Evolutionary conservation across 1,140 invertebrate genomes (phyloP), one percentile per base, ranked within the genome.

Genomic region (Eupeodes corollae): DNA sequence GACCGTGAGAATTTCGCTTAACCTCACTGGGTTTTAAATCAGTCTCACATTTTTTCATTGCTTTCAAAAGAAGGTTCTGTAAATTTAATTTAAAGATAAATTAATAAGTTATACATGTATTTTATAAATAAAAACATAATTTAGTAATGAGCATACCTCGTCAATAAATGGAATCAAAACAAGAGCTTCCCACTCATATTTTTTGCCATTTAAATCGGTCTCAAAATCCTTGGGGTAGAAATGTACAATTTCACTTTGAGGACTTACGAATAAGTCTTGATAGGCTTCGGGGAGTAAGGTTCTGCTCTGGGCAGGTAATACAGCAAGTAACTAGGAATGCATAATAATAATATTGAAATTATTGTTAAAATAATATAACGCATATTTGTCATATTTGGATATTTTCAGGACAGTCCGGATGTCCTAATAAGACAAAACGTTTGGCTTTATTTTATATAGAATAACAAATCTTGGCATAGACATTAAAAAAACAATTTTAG

Each of bases 101-200:
- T 31, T 26, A 3, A 26, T 5, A 26, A 26, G 21, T n/a, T 32
- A 45, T 50, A 39, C 30, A 52, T 43, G 40, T 30, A n/a, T n/a
- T n/a, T n/a, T n/a, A n/a, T n/a, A n/a, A n/a, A n/a, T 37, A 46
- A 44, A 34, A 19, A 13, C 6, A 15, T 46, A 14, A 48, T 26
- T 26, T 8, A 26, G 8, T 26, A 26, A 26, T n/a, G n/a, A 26
- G 8, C 32, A 39, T 61, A 85, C 84, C 75, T 97, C 91, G 53
- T 96, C 84, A 56, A 98, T 98, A 57, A 98, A 97, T 1, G 94
- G 94, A 59, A 98, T 93, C 1, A 98, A 73, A 8, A 98, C 91
- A 0, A 99, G 86, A 18, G 94, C 94, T 70, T 99, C 95, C 94
- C 94, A 99, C 49, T 96, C 91, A 57, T 96, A 87, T 56, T 79